Evolutionary conservation across 1,140 invertebrate species (phyloP).

Genomic region (Polypedilum vanderplanki): DNA sequence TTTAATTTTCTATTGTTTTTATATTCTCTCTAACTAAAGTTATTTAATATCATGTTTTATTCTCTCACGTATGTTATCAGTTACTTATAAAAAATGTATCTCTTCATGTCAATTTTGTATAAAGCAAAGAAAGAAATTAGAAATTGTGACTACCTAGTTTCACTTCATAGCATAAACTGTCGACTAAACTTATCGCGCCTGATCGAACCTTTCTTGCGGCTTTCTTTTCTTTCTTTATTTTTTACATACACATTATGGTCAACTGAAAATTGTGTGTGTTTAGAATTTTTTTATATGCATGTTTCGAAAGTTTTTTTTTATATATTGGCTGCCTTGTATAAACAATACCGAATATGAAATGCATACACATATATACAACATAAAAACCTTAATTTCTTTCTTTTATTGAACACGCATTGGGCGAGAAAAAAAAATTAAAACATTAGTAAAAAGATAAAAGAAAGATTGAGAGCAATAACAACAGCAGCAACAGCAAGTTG

Average conservation of each 20-base stretch:
- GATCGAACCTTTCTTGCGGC: not conserved
- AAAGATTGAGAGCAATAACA: not conserved
- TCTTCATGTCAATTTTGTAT: not conserved
- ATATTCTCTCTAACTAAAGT: not conserved
- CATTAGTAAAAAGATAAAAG: not conserved
- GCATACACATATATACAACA: not conserved
- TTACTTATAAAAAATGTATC: not conserved
- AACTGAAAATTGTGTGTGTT: not conserved
- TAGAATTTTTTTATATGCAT: not conserved
- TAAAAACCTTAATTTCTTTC: too few relatives aligned
- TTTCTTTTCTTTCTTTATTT: not conserved
- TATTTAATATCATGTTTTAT: not conserved
- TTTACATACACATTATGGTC: not conserved
- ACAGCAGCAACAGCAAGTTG: not conserved
- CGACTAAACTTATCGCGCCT: not conserved
- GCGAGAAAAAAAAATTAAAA: not conserved
- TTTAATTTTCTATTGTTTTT: conserved; percentile 12
- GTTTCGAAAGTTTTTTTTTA: not conserved
- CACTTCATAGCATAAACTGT: not conserved
- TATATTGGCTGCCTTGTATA: not conserved
- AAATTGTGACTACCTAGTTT: conserved; percentile 13
- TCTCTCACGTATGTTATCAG: not conserved
- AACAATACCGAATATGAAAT: not conserved
- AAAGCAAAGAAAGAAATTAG: not conserved
- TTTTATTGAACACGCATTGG: too few relatives aligned